Evolutionary conservation across 2,113 vertebrate species (phyloP).

Genomic region (Acrocephalus kingi): DNA sequence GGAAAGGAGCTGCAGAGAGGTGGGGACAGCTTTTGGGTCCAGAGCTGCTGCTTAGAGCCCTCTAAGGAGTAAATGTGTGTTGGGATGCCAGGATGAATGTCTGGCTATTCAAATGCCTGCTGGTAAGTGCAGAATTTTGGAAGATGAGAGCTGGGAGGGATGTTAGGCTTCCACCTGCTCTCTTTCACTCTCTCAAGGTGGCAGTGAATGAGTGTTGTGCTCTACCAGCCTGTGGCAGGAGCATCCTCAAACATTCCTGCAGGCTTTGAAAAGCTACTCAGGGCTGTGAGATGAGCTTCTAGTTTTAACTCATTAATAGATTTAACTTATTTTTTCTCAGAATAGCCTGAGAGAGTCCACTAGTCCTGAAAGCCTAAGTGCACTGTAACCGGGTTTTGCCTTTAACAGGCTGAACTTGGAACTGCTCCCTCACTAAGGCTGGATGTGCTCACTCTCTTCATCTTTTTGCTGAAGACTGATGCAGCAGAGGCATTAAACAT

Average conservation of each 20-base stretch:
- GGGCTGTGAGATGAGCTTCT: neutral
- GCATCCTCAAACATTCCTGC: neutral
- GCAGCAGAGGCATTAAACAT: neutral
- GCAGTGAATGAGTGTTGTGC: neutral
- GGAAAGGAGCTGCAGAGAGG: neutral
- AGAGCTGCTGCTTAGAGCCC: neutral
- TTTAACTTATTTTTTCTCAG: neutral
- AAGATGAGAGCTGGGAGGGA: neutral
- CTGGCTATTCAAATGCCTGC: neutral
- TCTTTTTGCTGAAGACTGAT: neutral
- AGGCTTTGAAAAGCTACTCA: neutral
- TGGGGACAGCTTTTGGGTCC: neutral
- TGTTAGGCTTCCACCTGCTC: neutral
- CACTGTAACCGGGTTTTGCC: neutral
- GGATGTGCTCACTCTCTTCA: neutral
- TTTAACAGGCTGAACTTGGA: neutral
- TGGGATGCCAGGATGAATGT: neutral
- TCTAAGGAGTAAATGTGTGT: neutral
- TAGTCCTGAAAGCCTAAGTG: neutral
- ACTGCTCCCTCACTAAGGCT: neutral
- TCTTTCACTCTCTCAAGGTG: neutral
- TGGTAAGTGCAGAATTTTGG: neutral
- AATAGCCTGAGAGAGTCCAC: neutral
- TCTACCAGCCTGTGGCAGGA: neutral
- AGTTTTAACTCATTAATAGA: neutral